These are phyloP conservation scores for Petrolisthes manimaculis DNA, from an alignment of 2,888 invertebrate species.

Conservation along the genomic window DNA sequence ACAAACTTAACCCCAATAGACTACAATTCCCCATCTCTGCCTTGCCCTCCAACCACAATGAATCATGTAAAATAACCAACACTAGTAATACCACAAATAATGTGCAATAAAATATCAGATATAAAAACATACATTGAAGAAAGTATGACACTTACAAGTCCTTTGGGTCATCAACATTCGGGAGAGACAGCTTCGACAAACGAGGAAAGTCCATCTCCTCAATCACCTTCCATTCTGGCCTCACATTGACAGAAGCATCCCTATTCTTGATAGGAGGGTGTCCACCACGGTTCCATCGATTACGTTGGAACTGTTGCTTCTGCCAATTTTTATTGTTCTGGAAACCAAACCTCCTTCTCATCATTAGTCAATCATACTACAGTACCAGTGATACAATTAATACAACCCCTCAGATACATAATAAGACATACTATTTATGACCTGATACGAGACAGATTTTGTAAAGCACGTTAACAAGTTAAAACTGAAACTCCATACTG, in stretches of 20 bases:
- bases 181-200: constrained; percentile 90
- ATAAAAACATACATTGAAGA: background rate
- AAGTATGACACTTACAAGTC: constrained; percentile 73
- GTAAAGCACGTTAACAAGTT: no score
- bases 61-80: background rate
- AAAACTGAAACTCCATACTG: no score
- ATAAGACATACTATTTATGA: no score
- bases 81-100: background rate
- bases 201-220: constrained; percentile 99
- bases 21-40: background rate
- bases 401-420: no score
- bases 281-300: constrained; percentile 71
- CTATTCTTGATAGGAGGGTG: constrained; percentile 88
- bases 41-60: background rate
- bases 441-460: no score
- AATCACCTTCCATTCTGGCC: constrained; percentile 95
- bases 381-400: no score
- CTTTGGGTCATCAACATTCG: constrained; percentile 84
- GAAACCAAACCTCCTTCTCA: constrained; percentile 39
- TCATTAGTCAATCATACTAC: constrained; percentile 1
- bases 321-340: constrained; percentile 66
- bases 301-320: constrained; percentile 77
- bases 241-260: constrained; percentile 95
- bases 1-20: background rate
- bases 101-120: background rate